Conservation (phyloP, 2,888 invertebrate species). For the Allacma fusca region DNA sequence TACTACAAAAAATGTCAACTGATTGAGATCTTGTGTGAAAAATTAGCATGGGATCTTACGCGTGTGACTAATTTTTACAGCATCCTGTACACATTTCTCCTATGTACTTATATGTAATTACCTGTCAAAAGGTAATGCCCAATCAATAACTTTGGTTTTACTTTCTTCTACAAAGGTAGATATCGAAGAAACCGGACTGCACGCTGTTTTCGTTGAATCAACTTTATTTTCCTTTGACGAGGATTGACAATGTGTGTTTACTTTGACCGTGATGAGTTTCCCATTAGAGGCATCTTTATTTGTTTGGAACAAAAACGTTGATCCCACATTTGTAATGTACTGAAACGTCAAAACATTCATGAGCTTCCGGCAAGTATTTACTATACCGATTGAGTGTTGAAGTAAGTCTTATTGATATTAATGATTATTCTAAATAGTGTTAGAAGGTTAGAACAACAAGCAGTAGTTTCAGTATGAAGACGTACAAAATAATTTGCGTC, state of each 20-base stretch:
- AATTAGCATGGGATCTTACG: no score
- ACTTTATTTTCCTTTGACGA: not conserved
- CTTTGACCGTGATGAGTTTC: not conserved
- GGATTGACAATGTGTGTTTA: not conserved
- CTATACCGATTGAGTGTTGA: no score
- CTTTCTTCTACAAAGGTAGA: conserved; percentile 34
- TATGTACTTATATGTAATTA: not conserved
- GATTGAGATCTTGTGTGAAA: no score
- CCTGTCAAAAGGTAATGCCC: conserved; percentile 19
- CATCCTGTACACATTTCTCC: no score
- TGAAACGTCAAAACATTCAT: no score
- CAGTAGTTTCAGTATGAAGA: no score
- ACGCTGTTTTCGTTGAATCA: not conserved
- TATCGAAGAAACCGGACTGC: not conserved
- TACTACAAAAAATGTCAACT: no score
- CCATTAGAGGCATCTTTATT: conserved; percentile 30
- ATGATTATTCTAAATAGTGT: no score
- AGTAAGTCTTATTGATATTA: no score
- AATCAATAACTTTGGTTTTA: conserved; percentile 26
- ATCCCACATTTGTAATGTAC: conserved; percentile 22
- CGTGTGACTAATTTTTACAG: no score
- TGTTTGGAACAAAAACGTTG: conserved; percentile 10
- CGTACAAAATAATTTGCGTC: not conserved
- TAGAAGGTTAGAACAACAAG: no score
- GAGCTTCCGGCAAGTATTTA: no score